Base-by-base conservation (phyloP, 37 sponge, comb jelly and placozoan species). In the Spongia lamella region DNA sequence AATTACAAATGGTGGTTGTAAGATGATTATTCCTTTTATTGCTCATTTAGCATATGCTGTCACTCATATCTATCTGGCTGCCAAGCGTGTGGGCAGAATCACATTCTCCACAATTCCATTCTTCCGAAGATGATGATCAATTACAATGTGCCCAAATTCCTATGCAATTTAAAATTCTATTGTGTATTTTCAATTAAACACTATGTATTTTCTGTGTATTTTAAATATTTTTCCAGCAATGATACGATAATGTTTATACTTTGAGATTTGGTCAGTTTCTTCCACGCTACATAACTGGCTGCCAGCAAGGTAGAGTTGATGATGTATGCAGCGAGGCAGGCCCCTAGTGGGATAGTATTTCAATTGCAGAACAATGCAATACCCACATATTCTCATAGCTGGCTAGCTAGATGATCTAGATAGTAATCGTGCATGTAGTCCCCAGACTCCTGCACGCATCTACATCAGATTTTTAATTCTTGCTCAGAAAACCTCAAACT, bases 1-100 rank as follows among this genome's bases (percentile, higher is more conserved):
- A n/a, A n/a, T n/a, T n/a, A n/a, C n/a, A n/a, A n/a, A n/a, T n/a
- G n/a, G n/a, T n/a, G n/a, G n/a, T n/a, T n/a, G n/a, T n/a, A n/a
- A n/a, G n/a, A n/a, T n/a, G n/a, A n/a, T n/a, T n/a, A n/a, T n/a
- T n/a, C n/a, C n/a, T n/a, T n/a, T n/a, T n/a, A n/a, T n/a, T n/a
- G n/a, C n/a, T n/a, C n/a, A n/a, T n/a, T 15, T 51, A 89, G 89
- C 63, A 11, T 89, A 83, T 76, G 90, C 85, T 27, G 76, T 77
- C 22, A 25, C 53, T 19, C 84, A 84, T 51, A 54, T 89, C 15
- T 89, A 89, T 51, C 77, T 89, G 26, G 85, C 90, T 38, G 90
- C 90, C 27, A 89, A 80, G 60, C 69, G 75, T 40, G 65, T 87
- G 11, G 87, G 87, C 26, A 58, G 81, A 53, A 66, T 87, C 5